These are phyloP conservation scores for Sebastes hopkinsi DNA, from an alignment of 2,797 vertebrate genomes.

Conservation along the genomic window DNA sequence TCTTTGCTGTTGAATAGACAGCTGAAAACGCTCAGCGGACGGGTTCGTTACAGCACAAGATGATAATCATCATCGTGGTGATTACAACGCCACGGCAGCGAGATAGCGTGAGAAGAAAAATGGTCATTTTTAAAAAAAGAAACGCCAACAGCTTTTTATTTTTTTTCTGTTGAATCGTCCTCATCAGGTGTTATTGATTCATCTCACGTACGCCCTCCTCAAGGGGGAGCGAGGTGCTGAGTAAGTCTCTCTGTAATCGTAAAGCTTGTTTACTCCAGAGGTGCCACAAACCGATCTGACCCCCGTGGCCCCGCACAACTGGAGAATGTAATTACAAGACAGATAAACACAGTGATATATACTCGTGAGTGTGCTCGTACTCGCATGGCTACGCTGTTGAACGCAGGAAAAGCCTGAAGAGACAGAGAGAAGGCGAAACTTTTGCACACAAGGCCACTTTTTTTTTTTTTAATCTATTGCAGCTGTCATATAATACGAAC, in stretches of 20 bases:
- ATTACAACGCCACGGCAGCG: conserved; percentile 17
- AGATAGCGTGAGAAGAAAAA: conserved; percentile 22
- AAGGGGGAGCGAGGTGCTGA: conserved; percentile 63
- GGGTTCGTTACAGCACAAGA: conserved; percentile 45
- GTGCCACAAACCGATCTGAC: conserved; percentile 64
- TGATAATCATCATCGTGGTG: conserved; percentile 26
- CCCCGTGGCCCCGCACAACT: conserved; percentile 41
- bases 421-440: background rate
- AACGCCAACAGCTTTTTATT: background rate
- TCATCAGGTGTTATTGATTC: conserved; percentile 53
- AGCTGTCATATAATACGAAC: background rate
- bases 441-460: background rate
- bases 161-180: background rate
- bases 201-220: conserved; percentile 38
- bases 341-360: conserved; percentile 43
- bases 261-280: conserved; percentile 67
- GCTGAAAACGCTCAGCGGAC: conserved; percentile 16
- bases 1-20: conserved; percentile 47
- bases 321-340: conserved; percentile 64
- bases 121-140: conserved; percentile 17
- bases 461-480: background rate
- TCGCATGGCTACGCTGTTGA: background rate
- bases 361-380: background rate
- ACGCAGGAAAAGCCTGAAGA: background rate
- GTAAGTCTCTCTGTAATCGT: conserved; percentile 62